Evolutionary conservation across 2,888 invertebrate species (phyloP).

Genomic region (Tiphia femorata): DNA sequence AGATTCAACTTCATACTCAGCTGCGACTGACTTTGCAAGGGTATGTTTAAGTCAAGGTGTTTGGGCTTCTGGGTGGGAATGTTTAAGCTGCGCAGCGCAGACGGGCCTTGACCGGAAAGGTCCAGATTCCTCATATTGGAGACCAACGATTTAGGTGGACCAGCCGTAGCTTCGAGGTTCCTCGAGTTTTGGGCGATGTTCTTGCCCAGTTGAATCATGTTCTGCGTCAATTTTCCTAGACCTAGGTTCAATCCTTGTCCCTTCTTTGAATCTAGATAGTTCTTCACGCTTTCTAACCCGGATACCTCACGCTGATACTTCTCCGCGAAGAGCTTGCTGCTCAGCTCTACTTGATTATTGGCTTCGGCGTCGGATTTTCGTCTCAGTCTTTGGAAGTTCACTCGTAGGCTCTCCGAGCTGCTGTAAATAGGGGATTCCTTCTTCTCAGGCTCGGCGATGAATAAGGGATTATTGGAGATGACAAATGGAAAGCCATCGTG

Average conservation of each 20-base stretch:
- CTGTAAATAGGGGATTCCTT: constrained; percentile 60
- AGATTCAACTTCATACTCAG: constrained; percentile 38
- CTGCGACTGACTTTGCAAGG: constrained; percentile 39
- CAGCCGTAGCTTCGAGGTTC: constrained; percentile 42
- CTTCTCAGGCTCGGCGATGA: constrained; percentile 58
- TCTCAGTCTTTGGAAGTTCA: constrained; percentile 57
- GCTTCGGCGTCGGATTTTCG: constrained; percentile 61
- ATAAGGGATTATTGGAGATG: constrained; percentile 63
- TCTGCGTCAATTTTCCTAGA: constrained; percentile 61
- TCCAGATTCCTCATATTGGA: constrained; percentile 48
- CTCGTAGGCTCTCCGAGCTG: constrained; percentile 59
- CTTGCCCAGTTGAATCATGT: constrained; percentile 63
- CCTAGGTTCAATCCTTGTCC: constrained; percentile 60
- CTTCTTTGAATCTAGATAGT: constrained; percentile 63
- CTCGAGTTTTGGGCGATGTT: constrained; percentile 59
- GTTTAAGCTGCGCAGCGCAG: constrained; percentile 34
- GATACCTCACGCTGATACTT: constrained; percentile 63
- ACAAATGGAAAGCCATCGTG: constrained; percentile 61
- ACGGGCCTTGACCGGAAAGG: constrained; percentile 27
- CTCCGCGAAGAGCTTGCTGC: constrained; percentile 57
- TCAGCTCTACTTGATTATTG: constrained; percentile 54
- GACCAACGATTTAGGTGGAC: constrained; percentile 29
- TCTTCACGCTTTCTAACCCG: constrained; percentile 62
- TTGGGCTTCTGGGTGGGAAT: constrained; percentile 56
- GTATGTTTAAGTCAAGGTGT: constrained; percentile 53